Conservation (phyloP, 2,888 invertebrate genomes). For the Lysandra coridon region DNA sequence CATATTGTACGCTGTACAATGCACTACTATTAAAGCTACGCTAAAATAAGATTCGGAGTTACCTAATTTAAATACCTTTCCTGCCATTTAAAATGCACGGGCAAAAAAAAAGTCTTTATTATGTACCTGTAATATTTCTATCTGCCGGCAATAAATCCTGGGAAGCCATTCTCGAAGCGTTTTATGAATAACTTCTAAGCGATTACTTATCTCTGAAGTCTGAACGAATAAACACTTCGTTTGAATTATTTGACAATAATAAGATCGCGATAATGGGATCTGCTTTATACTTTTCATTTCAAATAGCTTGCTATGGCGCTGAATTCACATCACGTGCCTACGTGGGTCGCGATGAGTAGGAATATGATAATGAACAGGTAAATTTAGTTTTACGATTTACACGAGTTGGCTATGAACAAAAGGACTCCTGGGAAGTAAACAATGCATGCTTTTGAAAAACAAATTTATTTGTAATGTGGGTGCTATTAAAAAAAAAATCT, state of each 20-base stretch:
- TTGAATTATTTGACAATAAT: conserved; percentile 22
- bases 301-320: too few relatives aligned
- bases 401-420: too few relatives aligned
- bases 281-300: neutral
- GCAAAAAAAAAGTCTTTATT: neutral
- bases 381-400: too few relatives aligned
- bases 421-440: too few relatives aligned
- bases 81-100: neutral
- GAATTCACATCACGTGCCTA: too few relatives aligned
- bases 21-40: too few relatives aligned
- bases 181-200: conserved; percentile 20
- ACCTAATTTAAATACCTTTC: neutral
- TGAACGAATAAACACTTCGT: conserved; percentile 14
- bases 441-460: too few relatives aligned
- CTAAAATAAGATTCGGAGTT: neutral
- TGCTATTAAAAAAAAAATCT: too few relatives aligned
- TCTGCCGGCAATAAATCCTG: neutral
- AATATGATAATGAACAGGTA: too few relatives aligned
- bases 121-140: neutral
- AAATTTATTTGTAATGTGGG: too few relatives aligned
- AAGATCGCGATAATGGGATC: conserved; percentile 8
- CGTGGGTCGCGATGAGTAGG: too few relatives aligned
- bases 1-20: too few relatives aligned
- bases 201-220: neutral
- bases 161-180: neutral